phyloP scores from a whole-genome alignment of 2,797 vertebrate genomes.

The Telmatherina bonti region DNA sequence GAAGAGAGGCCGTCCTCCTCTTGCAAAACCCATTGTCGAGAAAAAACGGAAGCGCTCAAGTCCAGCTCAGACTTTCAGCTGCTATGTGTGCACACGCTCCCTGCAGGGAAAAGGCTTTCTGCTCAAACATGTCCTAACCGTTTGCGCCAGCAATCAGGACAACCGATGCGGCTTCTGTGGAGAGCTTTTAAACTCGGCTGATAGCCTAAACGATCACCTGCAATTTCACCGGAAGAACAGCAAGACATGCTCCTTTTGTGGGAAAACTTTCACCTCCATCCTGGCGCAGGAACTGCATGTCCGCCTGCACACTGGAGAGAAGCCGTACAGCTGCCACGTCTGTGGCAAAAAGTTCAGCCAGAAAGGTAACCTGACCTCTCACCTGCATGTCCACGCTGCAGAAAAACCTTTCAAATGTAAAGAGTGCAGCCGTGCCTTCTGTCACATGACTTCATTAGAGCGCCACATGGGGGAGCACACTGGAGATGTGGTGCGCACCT shows the following conservation, averaged over 20 bases:
- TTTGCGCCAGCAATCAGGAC: slow-evolving; percentile 37
- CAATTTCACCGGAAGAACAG: slow-evolving; percentile 42
- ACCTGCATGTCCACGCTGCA: slow-evolving; percentile 44
- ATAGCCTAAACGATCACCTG: slow-evolving; percentile 36
- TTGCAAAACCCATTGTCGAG: not conserved
- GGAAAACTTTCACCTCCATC: slow-evolving; percentile 64
- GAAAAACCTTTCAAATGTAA: slow-evolving; percentile 62
- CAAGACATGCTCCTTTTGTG: slow-evolving; percentile 61
- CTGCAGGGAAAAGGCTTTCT: slow-evolving; percentile 64
- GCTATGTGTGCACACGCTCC: slow-evolving; percentile 46
- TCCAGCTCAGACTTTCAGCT: slow-evolving; percentile 26
- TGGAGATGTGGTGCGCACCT: slow-evolving; percentile 6
- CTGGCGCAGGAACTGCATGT: slow-evolving; percentile 66
- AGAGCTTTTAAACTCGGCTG: slow-evolving; percentile 7
- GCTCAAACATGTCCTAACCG: slow-evolving; percentile 58
- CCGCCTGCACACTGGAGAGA: slow-evolving; percentile 67
- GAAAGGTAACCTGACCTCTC: slow-evolving; percentile 59
- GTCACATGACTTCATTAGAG: slow-evolving; percentile 58
- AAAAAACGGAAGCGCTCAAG: not conserved
- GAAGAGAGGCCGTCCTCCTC: slow-evolving; percentile 15
- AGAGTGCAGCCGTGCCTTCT: slow-evolving; percentile 57
- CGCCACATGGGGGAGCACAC: slow-evolving; percentile 56
- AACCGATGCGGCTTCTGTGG: slow-evolving; percentile 60
- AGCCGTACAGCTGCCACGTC: slow-evolving; percentile 58
- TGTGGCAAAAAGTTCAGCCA: slow-evolving; percentile 70